These are phyloP conservation scores for Trogon surrucura DNA, from an alignment of 2,113 vertebrate genomes.

Conservation along the genomic window DNA sequence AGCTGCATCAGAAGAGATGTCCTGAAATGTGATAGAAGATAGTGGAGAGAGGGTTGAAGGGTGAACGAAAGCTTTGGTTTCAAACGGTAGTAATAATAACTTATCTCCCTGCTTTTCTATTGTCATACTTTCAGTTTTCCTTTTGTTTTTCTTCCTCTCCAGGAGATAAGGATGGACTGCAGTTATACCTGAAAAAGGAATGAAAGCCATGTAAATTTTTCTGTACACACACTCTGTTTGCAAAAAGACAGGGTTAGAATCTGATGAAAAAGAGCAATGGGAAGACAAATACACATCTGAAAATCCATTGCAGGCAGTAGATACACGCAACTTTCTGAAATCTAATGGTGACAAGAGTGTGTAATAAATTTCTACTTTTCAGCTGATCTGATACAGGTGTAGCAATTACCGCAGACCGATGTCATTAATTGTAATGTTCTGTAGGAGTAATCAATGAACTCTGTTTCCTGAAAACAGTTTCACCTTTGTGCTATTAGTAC, in stretches of 20 bases:
- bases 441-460: constrained; percentile 25
- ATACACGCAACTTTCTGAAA: not conserved
- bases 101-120: not conserved
- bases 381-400: not conserved
- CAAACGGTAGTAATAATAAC: constrained; percentile 54
- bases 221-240: not conserved
- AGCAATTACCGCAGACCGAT: not conserved
- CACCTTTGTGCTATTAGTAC: constrained; percentile 19
- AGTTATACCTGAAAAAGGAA: constrained; percentile 22
- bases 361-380: constrained; percentile 21
- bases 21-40: constrained; percentile 54
- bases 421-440: constrained; percentile 49
- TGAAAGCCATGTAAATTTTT: not conserved
- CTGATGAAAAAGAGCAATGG: not conserved
- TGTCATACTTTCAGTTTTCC: not conserved
- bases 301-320: not conserved
- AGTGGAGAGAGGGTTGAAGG: constrained; percentile 19
- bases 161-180: not conserved
- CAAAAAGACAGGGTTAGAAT: not conserved
- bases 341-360: not conserved
- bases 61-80: constrained; percentile 61
- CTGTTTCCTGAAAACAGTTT: constrained; percentile 34
- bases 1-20: constrained; percentile 33
- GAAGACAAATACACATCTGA: not conserved
- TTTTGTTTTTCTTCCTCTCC: constrained; percentile 10